Base-by-base conservation (phyloP, 2,888 invertebrate species). In the Eupeodes luniger region DNA sequence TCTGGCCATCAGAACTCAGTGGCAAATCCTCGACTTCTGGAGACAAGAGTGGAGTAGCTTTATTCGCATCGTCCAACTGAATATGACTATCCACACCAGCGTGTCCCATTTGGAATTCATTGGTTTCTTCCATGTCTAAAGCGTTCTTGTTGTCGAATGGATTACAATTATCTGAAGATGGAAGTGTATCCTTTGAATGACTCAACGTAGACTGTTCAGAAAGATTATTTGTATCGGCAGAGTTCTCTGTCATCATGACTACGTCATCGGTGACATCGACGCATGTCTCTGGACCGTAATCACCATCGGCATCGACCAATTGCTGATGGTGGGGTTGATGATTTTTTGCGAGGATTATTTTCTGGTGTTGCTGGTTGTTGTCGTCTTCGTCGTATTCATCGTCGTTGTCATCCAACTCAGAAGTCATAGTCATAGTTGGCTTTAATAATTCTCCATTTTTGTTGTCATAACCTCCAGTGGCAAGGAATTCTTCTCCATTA, bases 271-370 rank as follows among this genome's bases (percentile, higher is more conserved):
- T 94, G 40, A 95, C 95, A 92, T 96, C 97, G 11, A 96, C 96
- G 89, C 96, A 96, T 0, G 96, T 96, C 94, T 97, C 97, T 0
- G 96, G 96, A 4, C 96, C 97, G 89, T 96, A 94, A 93, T 96
- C 96, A 86, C 95, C 95, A 90, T 95, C 95, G 53, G 77, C 67
- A 90, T 95, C 95, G 90, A 94, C 94, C 75, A 90, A 79, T 51
- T 85, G 89, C 55, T 89, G 89, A 10, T 76, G 72, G 7, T 76
- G 77, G 64, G 64, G 70, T 76, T 85, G 79, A 74, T 82, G 76
- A 69, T 81, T 87, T 69, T 79, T 87, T 36, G 79, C 85, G 12
- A 85, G 27, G 4, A 83, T 10, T 44, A 59, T 69, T 75, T 78
- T 83, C 67, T 80, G 69, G 14, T 82, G 79, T 49, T 82, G 67